Evolutionary conservation across 1,140 invertebrate species (phyloP).

Genomic region (Sitobion miscanthi): DNA sequence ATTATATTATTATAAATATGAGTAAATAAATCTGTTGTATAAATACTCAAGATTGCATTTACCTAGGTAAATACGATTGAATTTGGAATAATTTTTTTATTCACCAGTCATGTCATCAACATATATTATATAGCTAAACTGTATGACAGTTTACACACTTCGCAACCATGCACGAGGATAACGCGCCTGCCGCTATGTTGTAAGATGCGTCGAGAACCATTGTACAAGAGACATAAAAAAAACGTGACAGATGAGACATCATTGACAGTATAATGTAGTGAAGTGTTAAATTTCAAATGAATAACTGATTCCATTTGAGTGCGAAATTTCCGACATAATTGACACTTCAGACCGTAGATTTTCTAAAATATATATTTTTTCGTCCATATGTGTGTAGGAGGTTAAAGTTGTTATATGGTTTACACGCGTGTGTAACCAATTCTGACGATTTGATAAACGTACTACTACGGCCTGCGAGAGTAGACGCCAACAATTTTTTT

Average conservation of each 20-base stretch:
- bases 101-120: neutral
- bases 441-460: neutral
- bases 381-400: neutral
- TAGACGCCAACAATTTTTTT: neutral
- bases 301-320: slow-evolving; percentile 5
- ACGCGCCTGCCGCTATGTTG: neutral
- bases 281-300: slow-evolving; percentile 11
- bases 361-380: neutral
- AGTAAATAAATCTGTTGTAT: neutral
- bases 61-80: neutral
- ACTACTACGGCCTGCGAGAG: neutral
- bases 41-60: neutral
- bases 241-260: neutral
- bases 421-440: slow-evolving; percentile 9
- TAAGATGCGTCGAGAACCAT: neutral
- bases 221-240: neutral
- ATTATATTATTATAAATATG: too few relatives aligned
- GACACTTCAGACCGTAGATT: neutral
- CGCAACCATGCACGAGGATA: neutral
- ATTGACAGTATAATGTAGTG: neutral
- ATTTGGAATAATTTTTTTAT: neutral
- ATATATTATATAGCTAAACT: neutral
- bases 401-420: slow-evolving; percentile 20
- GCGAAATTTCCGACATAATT: neutral
- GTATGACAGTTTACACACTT: neutral